Evolutionary conservation across 2,888 invertebrate genomes (phyloP).

Genomic region (Incurvaria masculella): DNA sequence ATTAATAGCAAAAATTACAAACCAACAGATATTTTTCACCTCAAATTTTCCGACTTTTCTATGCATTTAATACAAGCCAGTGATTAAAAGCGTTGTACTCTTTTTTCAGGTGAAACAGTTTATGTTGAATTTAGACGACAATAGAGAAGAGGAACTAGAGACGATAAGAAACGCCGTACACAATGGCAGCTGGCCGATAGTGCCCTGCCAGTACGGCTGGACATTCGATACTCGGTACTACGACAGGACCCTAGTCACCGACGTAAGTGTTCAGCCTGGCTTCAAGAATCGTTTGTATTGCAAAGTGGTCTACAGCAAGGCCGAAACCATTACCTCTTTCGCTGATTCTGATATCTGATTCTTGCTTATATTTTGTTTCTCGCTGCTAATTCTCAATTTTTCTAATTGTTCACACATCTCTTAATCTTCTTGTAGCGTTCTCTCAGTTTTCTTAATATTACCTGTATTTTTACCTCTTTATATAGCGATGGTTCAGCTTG

Average conservation of each 20-base stretch:
- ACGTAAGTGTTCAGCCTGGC: conserved; percentile 38
- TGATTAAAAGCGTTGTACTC: no score
- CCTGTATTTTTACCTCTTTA: no score
- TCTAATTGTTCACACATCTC: neutral
- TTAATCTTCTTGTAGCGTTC: neutral
- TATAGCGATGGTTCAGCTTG: no score
- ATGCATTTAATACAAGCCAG: no score
- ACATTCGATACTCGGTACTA: conserved; percentile 60
- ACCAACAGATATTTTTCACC: no score
- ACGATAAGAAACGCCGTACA: conserved; percentile 31
- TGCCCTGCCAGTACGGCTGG: conserved; percentile 58
- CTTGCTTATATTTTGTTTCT: neutral
- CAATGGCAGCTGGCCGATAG: conserved; percentile 15
- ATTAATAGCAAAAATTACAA: no score
- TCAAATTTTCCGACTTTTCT: no score
- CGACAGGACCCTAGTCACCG: conserved; percentile 61
- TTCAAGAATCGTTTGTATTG: neutral
- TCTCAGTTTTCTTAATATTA: neutral
- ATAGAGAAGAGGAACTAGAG: conserved; percentile 26
- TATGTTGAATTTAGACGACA: conserved; percentile 25
- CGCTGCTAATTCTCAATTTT: neutral
- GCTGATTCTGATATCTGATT: neutral
- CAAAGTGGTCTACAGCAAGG: neutral
- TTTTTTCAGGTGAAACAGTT: neutral
- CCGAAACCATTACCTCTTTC: neutral